Evolutionary conservation across 2,113 vertebrate genomes (phyloP), one percentile per base, ranked within the genome.

Genomic region (Protomyctophum bolini): DNA sequence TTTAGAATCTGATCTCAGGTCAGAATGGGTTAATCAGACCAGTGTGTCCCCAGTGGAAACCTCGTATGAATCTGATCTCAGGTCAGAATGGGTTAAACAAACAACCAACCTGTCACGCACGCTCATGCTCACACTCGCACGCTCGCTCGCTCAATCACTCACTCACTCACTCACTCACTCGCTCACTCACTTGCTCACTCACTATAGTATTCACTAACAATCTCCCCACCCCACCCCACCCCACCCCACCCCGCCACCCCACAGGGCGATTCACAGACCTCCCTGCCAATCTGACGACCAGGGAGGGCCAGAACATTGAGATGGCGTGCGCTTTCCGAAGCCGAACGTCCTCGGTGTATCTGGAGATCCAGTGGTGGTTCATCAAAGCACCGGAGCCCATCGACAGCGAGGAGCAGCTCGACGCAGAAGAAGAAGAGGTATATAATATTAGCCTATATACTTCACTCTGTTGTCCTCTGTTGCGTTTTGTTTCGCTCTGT

Each of bases 281-380:
- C 73, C 97, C 97, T 48, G 92, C 94, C 82, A 98, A 98, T 91
- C 92, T 96, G 90, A 97, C 97, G 0, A 95, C 93, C 10, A 95
- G 92, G 21, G 96, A 97, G 90, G 97, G 97, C 47, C 96, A 98
- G 83, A 98, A 98, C 14, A 95, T 98, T 87, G 96, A 98, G 86
- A 98, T 98, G 97, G 96, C 96, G 46, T 98, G 96, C 70, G 97
- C 97, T 58, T 98, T 98, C 90, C 96, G 97, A 89, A 98, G 97
- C 66, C 94, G 95, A 66, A 95, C 95, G 0, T 76, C 95, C 58
- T 98, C 97, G 0, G 96, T 98, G 65, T 98, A 98, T 82, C 90
- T 98, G 55, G 97, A 98, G 92, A 98, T 98, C 86, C 96, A 98
- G 86, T 98, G 97, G 97, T 98, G 97, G 97, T 98, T 98, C 90